phyloP scores from a whole-genome alignment of 2,888 invertebrate species.

The Atherix ibis region DNA sequence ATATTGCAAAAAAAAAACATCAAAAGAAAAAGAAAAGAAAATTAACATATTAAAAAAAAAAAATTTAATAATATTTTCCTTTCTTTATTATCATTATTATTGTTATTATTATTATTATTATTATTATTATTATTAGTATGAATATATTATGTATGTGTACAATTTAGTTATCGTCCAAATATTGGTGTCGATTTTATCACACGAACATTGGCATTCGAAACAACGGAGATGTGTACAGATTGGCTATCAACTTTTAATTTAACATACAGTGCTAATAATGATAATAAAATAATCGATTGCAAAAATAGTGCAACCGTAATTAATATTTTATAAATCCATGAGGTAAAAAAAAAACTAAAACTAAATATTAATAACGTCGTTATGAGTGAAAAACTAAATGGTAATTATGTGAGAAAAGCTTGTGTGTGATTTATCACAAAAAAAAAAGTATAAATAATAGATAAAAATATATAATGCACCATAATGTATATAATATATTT shows the following conservation, averaged over 20 bases:
- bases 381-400: neutral
- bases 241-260: constrained; percentile 75
- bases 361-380: neutral
- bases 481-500: too few relatives aligned
- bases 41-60: too few relatives aligned
- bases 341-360: constrained; percentile 2
- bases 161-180: constrained; percentile 85
- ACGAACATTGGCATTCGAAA: constrained; percentile 77
- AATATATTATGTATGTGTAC: too few relatives aligned
- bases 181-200: constrained; percentile 75
- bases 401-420: neutral
- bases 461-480: too few relatives aligned
- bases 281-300: constrained; percentile 72
- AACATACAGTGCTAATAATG: constrained; percentile 45
- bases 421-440: too few relatives aligned
- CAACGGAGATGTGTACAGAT: constrained; percentile 66
- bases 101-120: too few relatives aligned
- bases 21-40: too few relatives aligned
- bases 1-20: too few relatives aligned
- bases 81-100: too few relatives aligned
- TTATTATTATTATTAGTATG: too few relatives aligned
- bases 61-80: too few relatives aligned
- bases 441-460: too few relatives aligned
- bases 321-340: constrained; percentile 5
- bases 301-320: constrained; percentile 43